Evolutionary conservation across 2,888 invertebrate genomes (phyloP), one percentile per base, ranked within the genome.

Genomic region (Blastobasis adustella): DNA sequence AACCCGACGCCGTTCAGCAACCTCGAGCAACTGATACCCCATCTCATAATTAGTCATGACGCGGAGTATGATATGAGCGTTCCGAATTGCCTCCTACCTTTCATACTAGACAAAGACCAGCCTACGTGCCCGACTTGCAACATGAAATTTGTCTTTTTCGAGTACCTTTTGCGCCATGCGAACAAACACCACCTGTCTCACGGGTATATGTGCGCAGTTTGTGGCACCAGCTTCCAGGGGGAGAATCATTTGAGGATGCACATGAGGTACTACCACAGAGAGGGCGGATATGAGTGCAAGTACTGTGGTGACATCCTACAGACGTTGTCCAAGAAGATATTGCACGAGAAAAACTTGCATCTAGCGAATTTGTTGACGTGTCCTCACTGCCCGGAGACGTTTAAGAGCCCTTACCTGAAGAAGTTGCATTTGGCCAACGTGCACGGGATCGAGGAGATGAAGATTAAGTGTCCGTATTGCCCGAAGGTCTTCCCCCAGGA

Each of bases 201-300:
- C n/a, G 83, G 85, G 45, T 88, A 85, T 43, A 86, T 86, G 4
- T 88, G 88, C 43, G 87, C 88, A 40, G 81, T 87, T 0, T 88
- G 88, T 39, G 87, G 87, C 0, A 82, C 83, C 0, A 87, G 87
- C 51, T 88, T 88, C 52, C 88, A 87, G 67, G 87, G 87, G 0
- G 87, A 88, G 54, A 86, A 85, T 41, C 86, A 87, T 58, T 63
- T 88, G 55, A 80, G 80, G 62, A 88, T 88, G 88, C 88, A 88
- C 52, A 77, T 83, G 42, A 71, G 88, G 37, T 87, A 88, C 51
- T 88, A 87, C 47, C 87, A 87, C 38, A 73, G 80, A 50, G 80
- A 82, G 51, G 87, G 87, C 0, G 87, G 88, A 0, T 85, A 88
- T 45, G 74, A 71, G 0, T 87, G 87, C 44, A 80, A 79, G 2